These are phyloP conservation scores for Brachyhypopomus gauderio DNA, from an alignment of 2,113 vertebrate genomes.

Conservation along the genomic window DNA sequence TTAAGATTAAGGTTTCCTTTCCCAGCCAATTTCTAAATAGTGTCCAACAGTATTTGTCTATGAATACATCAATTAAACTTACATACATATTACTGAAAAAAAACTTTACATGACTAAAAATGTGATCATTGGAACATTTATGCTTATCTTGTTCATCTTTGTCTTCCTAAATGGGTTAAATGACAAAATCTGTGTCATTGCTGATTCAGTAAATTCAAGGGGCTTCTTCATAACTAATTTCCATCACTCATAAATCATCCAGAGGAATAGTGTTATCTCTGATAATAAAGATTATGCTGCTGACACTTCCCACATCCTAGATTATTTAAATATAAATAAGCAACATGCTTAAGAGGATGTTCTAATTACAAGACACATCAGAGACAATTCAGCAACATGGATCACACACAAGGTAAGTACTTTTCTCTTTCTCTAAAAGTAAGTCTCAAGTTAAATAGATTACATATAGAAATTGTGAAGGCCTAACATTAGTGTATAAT, in stretches of 20 bases:
- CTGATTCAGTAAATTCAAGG: constrained; percentile 10
- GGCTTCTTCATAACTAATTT: neutral
- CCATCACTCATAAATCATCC: neutral
- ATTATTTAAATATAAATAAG: constrained; percentile 13
- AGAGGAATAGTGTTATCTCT: neutral
- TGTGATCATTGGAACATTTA: neutral
- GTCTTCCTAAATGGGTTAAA: neutral
- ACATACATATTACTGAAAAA: neutral
- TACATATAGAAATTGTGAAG: neutral
- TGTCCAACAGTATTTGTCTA: neutral
- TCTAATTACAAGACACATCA: neutral
- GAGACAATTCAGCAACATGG: constrained; percentile 11
- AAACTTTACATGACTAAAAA: neutral
- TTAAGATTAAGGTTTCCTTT: neutral
- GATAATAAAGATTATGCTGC: too few relatives aligned
- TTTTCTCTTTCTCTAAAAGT: neutral
- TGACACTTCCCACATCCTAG: neutral
- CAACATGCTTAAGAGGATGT: neutral
- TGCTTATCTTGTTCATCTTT: neutral
- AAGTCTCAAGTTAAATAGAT: neutral
- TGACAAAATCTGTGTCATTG: neutral
- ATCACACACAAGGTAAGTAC: neutral
- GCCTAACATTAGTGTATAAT: neutral
- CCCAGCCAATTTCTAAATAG: neutral
- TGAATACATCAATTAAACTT: neutral